These are phyloP conservation scores for Trichonephila inaurata DNA, from an alignment of 1,140 invertebrate genomes.

Conservation along the genomic window DNA sequence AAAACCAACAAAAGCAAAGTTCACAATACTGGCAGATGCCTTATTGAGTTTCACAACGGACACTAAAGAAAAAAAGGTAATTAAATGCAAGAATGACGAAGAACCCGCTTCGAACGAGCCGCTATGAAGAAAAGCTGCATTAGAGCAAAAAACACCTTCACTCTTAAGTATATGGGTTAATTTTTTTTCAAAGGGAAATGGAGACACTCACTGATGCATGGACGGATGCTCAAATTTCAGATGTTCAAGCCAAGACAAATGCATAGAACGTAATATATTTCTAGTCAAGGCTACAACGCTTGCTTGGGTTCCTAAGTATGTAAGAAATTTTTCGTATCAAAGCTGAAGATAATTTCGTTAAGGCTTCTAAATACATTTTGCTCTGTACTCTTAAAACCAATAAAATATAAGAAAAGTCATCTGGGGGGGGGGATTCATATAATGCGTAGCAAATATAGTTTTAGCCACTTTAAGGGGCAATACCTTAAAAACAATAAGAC, in stretches of 20 bases:
- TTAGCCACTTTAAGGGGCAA: no score
- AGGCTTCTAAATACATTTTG: no score
- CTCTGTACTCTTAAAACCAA: no score
- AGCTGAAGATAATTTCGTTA: no score
- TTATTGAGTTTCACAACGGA: neutral
- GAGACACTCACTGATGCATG: neutral
- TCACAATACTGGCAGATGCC: neutral
- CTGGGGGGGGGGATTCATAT: no score
- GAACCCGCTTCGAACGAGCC: neutral
- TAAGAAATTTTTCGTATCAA: no score
- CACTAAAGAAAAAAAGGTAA: constrained; percentile 6
- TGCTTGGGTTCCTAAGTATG: neutral
- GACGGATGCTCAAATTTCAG: constrained; percentile 33
- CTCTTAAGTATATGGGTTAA: constrained; percentile 6
- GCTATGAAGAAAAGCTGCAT: neutral
- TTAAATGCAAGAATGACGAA: constrained; percentile 64
- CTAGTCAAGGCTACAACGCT: neutral
- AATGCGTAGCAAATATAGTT: no score
- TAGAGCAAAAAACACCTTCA: constrained; percentile 3
- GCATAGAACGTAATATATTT: neutral
- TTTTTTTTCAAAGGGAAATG: neutral
- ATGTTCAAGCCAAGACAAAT: neutral
- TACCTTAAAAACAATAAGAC: no score
- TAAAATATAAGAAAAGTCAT: no score
- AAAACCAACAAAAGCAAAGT: neutral